Conservation (phyloP, 2,113 vertebrate species). For the Ursus arctos region DNA sequence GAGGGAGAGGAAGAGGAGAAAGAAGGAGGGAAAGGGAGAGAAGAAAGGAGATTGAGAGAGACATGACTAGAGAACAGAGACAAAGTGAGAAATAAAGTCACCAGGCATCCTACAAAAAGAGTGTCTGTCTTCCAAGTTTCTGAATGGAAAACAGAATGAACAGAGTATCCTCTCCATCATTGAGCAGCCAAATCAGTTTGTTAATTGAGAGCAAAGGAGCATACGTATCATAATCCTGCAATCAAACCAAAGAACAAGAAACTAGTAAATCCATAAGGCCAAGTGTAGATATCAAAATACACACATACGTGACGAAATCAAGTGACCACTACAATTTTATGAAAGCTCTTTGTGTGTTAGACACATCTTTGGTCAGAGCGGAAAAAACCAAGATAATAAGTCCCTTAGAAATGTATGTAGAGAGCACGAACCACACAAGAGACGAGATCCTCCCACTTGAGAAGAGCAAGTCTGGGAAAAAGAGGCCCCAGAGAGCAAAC, state of each 20-base stretch:
- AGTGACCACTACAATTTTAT: not conserved
- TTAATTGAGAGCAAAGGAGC: slow-evolving; percentile 64
- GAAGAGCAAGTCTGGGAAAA: not conserved
- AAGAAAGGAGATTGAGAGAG: not conserved
- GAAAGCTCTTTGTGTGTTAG: not conserved
- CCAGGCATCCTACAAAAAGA: not conserved
- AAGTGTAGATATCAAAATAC: not conserved
- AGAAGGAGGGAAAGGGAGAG: not conserved
- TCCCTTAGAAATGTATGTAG: not conserved
- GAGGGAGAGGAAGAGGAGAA: not conserved
- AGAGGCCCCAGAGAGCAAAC: not conserved
- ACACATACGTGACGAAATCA: not conserved
- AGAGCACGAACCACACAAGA: not conserved
- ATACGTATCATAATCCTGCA: slow-evolving; percentile 48
- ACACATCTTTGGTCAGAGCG: not conserved
- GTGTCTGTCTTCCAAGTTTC: slow-evolving; percentile 43
- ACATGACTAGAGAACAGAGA: not conserved
- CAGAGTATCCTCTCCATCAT: slow-evolving; percentile 41
- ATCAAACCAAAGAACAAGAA: slow-evolving; percentile 32
- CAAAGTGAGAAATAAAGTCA: not conserved
- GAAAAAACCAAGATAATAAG: not conserved
- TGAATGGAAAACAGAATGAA: slow-evolving; percentile 58
- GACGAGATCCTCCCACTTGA: not conserved
- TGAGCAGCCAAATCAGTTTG: slow-evolving; percentile 61
- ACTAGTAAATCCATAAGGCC: not conserved